Evolutionary conservation across 2,113 vertebrate species (phyloP).

Genomic region (Hippoglossus stenolepis): DNA sequence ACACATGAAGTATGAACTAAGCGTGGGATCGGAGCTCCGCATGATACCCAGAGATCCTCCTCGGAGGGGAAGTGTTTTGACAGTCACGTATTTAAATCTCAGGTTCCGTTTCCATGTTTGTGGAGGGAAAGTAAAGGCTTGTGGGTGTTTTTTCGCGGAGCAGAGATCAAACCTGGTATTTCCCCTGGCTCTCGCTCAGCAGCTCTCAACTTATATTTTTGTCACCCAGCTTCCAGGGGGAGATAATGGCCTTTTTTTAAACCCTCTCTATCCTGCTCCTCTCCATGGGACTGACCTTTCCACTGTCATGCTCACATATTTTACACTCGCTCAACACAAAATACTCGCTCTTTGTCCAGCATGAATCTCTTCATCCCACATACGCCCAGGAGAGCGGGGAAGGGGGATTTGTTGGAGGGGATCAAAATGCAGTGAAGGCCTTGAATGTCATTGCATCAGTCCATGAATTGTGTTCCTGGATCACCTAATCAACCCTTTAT

Average conservation of each 20-base stretch:
- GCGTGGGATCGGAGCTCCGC: not conserved
- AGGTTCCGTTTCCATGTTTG: constrained; percentile 19
- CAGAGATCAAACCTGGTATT: constrained; percentile 37
- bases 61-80: constrained; percentile 15
- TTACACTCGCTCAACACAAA: constrained; percentile 49
- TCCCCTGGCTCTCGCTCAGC: constrained; percentile 32
- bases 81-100: constrained; percentile 23
- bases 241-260: constrained; percentile 54
- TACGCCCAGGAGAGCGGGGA: constrained; percentile 13
- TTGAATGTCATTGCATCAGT: constrained; percentile 9
- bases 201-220: constrained; percentile 51
- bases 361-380: constrained; percentile 26
- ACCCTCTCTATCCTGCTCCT: constrained; percentile 27
- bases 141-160: constrained; percentile 35
- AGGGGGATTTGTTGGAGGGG: constrained; percentile 22
- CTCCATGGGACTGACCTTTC: constrained; percentile 67
- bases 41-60: not conserved
- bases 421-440: constrained; percentile 27
- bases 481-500: constrained; percentile 30
- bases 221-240: constrained; percentile 49
- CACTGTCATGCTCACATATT: constrained; percentile 53
- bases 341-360: constrained; percentile 31
- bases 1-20: not conserved
- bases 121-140: constrained; percentile 19
- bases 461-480: constrained; percentile 4